These are phyloP conservation scores for Percopsis omiscomaycus DNA, from an alignment of 2,797 vertebrate genomes.

Conservation along the genomic window DNA sequence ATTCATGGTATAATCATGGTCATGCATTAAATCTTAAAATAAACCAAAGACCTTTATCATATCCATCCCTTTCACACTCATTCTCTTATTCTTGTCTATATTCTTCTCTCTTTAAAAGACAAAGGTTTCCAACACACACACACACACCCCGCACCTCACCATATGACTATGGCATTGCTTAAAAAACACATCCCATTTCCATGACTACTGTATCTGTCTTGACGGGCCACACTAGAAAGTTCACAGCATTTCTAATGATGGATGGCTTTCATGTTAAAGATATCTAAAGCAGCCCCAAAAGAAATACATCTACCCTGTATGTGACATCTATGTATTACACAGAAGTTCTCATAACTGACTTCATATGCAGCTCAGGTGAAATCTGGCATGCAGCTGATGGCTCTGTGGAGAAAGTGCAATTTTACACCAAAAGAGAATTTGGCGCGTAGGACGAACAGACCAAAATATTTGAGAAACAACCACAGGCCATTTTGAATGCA, in stretches of 20 bases:
- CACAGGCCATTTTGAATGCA: constrained; percentile 21
- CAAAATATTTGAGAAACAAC: constrained; percentile 26
- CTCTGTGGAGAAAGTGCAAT: constrained; percentile 48
- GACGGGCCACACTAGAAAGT: constrained; percentile 49
- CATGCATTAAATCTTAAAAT: neutral
- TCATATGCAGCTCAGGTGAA: constrained; percentile 54
- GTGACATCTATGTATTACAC: constrained; percentile 65
- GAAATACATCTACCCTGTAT: constrained; percentile 53
- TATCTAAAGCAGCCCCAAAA: constrained; percentile 58
- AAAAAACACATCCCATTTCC: constrained; percentile 42
- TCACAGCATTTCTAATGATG: constrained; percentile 63
- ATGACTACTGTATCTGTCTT: constrained; percentile 41
- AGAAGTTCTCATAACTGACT: constrained; percentile 66
- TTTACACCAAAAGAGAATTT: constrained; percentile 38
- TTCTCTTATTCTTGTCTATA: neutral
- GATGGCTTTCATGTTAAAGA: constrained; percentile 66
- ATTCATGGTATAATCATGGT: neutral
- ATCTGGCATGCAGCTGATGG: constrained; percentile 66
- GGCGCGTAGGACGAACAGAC: constrained; percentile 29
- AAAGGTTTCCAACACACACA: constrained; percentile 2
- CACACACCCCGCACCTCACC: constrained; percentile 4
- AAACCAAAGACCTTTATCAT: neutral
- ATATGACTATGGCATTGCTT: constrained; percentile 25
- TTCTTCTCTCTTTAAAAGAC: constrained; percentile 1
- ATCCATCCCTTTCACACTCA: neutral